Conservation (phyloP, 2,113 vertebrate genomes). For the Glaucidium brasilianum region DNA sequence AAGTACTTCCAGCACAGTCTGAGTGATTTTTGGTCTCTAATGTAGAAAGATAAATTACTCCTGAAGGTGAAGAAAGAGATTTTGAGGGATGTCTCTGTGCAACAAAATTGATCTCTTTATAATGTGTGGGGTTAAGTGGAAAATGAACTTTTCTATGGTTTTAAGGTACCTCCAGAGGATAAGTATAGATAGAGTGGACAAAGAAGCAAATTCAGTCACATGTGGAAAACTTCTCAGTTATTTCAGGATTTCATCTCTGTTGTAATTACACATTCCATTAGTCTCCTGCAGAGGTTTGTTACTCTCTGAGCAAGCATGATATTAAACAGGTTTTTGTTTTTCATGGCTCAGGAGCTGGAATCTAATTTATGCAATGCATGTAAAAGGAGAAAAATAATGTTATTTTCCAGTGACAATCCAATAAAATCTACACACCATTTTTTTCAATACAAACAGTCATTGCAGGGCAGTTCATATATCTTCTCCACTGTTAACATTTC, state of each 20-base stretch:
- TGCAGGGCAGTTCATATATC: not conserved
- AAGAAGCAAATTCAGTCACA: not conserved
- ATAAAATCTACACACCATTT: not conserved
- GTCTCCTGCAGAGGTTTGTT: not conserved
- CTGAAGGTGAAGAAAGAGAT: not conserved
- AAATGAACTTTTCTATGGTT: not conserved
- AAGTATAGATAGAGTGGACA: not conserved
- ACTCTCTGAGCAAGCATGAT: not conserved
- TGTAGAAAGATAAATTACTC: not conserved
- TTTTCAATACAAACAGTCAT: not conserved
- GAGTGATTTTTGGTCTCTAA: not conserved
- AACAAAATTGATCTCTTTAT: not conserved
- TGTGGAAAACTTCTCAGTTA: not conserved
- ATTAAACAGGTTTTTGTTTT: not conserved
- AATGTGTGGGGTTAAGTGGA: not conserved
- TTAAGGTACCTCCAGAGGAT: not conserved
- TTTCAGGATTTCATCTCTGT: not conserved
- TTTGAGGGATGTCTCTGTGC: not conserved
- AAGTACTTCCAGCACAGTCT: not conserved
- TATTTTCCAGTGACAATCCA: not conserved
- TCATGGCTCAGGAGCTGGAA: not conserved
- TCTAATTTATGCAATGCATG: not conserved
- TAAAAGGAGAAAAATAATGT: not conserved
- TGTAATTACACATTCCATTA: not conserved
- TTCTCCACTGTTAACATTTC: not conserved